Percentiles rank a stretch among this genome's conserved stretches.
Conservation (phyloP, 2,888 invertebrate species). For the Isoperla grammatica region DNA sequence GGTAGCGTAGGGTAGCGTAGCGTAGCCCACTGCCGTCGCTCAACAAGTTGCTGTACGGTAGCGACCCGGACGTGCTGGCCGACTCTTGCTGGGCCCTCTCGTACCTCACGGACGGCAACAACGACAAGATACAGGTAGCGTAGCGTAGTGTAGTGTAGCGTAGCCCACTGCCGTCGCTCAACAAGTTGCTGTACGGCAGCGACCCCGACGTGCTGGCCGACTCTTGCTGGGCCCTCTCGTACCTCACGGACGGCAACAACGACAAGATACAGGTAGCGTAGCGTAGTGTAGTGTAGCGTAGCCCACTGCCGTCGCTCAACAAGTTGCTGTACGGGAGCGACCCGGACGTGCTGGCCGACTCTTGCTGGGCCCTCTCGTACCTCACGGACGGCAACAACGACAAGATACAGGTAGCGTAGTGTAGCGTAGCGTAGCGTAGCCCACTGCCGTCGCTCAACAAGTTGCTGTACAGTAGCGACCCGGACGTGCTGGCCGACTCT, state of each 20-base stretch:
- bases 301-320: constrained; percentile 60
- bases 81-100: constrained; percentile 95
- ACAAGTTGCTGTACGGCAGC: constrained; percentile 60
- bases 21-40: constrained; percentile 57
- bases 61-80: constrained; percentile 74
- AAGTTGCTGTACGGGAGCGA: constrained; percentile 66
- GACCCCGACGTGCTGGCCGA: constrained; percentile 83
- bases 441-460: constrained; percentile 70
- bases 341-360: constrained; percentile 77
- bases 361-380: constrained; percentile 94
- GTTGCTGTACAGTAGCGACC: constrained; percentile 64
- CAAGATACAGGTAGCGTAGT: constrained; percentile 77
- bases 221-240: constrained; percentile 92
- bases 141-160: constrained; percentile 34
- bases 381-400: constrained; percentile 88
- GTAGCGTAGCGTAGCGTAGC: no score
- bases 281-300: no score
- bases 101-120: constrained; percentile 88
- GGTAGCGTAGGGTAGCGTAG: constrained; percentile 11
- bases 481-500: constrained; percentile 79
- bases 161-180: constrained; percentile 51
- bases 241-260: constrained; percentile 88
- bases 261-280: constrained; percentile 82
- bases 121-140: constrained; percentile 72
- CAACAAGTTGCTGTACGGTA: constrained; percentile 61